phyloP scores from a whole-genome alignment of 2,797 vertebrate species.

The Cichlasoma orientale region DNA sequence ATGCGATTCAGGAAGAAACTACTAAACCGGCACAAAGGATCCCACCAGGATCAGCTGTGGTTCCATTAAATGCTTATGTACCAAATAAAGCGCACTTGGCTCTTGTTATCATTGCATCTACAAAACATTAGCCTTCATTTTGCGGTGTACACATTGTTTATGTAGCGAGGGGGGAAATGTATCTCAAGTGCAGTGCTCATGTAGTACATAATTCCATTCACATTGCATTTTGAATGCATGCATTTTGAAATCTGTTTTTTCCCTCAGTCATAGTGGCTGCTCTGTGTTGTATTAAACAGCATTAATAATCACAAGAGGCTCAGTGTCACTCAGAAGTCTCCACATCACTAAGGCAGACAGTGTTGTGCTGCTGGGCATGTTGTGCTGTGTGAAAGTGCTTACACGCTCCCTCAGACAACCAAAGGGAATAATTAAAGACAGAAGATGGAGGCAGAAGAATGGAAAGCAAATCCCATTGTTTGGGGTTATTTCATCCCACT shows the following conservation, averaged over 20 bases:
- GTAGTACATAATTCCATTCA: conserved; percentile 73
- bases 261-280: conserved; percentile 71
- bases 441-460: conserved; percentile 81
- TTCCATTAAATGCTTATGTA: conserved; percentile 74
- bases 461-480: conserved; percentile 83
- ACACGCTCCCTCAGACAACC: conserved; percentile 81
- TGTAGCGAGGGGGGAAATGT: conserved; percentile 29
- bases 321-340: conserved; percentile 81
- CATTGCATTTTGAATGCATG: conserved; percentile 71
- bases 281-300: conserved; percentile 83
- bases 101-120: conserved; percentile 56
- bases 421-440: conserved; percentile 88
- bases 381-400: conserved; percentile 81
- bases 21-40: conserved; percentile 85
- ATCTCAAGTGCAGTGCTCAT: conserved; percentile 54
- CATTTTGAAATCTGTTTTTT: conserved; percentile 73
- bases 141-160: conserved; percentile 61
- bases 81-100: conserved; percentile 56
- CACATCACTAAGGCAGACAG: conserved; percentile 79
- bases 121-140: conserved; percentile 66
- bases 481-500: conserved; percentile 81
- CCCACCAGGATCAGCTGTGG: conserved; percentile 76
- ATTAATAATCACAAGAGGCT: conserved; percentile 85
- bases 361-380: conserved; percentile 80
- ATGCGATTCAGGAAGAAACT: conserved; percentile 90